A percentile compares a stretch with the other conserved stretches of the same genome.
phyloP scores from a whole-genome alignment of 1,140 invertebrate genomes.

The Drosophila elegans region DNA sequence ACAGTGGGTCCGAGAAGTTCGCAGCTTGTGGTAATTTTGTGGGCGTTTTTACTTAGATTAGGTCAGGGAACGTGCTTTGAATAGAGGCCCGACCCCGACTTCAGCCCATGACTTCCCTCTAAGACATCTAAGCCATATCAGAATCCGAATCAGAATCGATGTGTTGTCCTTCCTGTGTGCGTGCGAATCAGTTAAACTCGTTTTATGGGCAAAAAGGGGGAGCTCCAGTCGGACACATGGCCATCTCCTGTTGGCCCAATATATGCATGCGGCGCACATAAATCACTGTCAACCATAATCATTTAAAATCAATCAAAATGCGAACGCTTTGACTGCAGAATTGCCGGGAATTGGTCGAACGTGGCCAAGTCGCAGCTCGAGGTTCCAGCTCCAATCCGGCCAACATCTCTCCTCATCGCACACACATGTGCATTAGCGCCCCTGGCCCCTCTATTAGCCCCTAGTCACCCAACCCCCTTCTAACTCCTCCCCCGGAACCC shows the following conservation, averaged over 20 bases:
- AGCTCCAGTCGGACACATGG: conserved; percentile 35
- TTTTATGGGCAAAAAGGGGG: background rate
- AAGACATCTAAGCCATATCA: conserved; percentile 68
- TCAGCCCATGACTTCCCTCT: conserved; percentile 25
- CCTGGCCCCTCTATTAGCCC: conserved; percentile 26
- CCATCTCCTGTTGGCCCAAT: conserved; percentile 72
- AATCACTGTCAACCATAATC: conserved; percentile 85
- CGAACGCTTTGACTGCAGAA: conserved; percentile 84
- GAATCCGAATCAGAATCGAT: conserved; percentile 54
- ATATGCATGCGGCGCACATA: conserved; percentile 84
- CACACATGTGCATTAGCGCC: conserved; percentile 45
- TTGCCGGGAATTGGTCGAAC: conserved; percentile 80
- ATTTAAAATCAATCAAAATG: conserved; percentile 85
- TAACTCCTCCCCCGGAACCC: background rate
- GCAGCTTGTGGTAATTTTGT: conserved; percentile 84
- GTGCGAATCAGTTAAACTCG: conserved; percentile 73
- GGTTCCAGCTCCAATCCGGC: conserved; percentile 36
- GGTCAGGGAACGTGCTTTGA: conserved; percentile 83
- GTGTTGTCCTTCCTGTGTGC: conserved; percentile 58
- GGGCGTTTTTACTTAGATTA: conserved; percentile 83
- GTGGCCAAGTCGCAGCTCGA: conserved; percentile 50
- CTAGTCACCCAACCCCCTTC: background rate
- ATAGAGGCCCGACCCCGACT: conserved; percentile 47
- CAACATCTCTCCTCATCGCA: conserved; percentile 35
- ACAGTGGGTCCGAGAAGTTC: conserved; percentile 57